Evolutionary conservation across 2,888 invertebrate genomes (phyloP).

Genomic region (Rhingia rostrata): DNA sequence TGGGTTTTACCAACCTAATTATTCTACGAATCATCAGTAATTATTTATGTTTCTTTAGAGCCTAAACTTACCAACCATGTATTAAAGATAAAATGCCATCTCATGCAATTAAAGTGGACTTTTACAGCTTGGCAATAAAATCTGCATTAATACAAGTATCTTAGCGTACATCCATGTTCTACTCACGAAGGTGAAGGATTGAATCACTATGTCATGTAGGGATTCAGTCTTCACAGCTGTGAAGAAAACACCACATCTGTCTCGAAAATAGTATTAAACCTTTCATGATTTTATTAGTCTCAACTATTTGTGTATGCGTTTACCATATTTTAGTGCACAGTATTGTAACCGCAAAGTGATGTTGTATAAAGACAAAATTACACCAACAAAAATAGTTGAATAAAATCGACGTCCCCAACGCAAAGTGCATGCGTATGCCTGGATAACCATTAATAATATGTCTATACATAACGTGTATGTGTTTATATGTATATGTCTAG

Average conservation of each 20-base stretch:
- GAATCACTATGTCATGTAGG: slow-evolving; percentile 55
- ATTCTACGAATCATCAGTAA: not conserved
- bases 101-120: slow-evolving; percentile 35
- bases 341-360: slow-evolving; percentile 66
- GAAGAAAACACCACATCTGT: slow-evolving; percentile 51
- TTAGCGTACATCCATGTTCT: slow-evolving; percentile 1
- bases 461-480: not conserved
- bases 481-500: slow-evolving; percentile 20
- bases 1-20: not conserved
- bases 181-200: slow-evolving; percentile 30
- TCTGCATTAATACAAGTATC: slow-evolving; percentile 13
- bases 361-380: not conserved
- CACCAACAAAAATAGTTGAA: slow-evolving; percentile 8
- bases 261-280: slow-evolving; percentile 51
- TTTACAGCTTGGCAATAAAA: slow-evolving; percentile 63
- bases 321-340: slow-evolving; percentile 52
- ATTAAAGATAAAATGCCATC: slow-evolving; percentile 5
- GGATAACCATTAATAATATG: slow-evolving; percentile 62
- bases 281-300: slow-evolving; percentile 69
- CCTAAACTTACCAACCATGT: slow-evolving; percentile 24
- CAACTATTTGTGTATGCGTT: slow-evolving; percentile 44
- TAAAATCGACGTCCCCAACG: slow-evolving; percentile 43
- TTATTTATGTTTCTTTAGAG: slow-evolving; percentile 16
- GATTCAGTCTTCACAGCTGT: slow-evolving; percentile 30
- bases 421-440: slow-evolving; percentile 16